phyloP scores from a whole-genome alignment of 2,113 vertebrate genomes.

The Seriola aureovittata region DNA sequence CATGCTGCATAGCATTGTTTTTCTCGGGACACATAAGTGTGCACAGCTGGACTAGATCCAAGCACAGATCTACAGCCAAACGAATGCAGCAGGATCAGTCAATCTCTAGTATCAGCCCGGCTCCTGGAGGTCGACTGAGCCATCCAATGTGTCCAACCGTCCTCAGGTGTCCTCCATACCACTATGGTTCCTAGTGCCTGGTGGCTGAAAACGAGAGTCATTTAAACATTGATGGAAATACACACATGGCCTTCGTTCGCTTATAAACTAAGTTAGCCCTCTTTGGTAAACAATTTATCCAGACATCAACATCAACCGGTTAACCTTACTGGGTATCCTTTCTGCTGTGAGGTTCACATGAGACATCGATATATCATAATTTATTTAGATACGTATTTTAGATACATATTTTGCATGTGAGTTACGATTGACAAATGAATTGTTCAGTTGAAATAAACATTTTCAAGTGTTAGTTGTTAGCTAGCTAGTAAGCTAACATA shows the following conservation, averaged over 20 bases:
- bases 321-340: conserved; percentile 8
- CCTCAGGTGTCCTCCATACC: conserved; percentile 75
- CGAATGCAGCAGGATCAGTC: conserved; percentile 44
- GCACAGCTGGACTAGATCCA: conserved; percentile 48
- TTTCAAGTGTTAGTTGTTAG: conserved; percentile 18
- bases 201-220: conserved; percentile 50
- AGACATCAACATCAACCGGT: conserved; percentile 33
- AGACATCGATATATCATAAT: rapidly evolving
- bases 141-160: conserved; percentile 51
- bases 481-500: conserved; percentile 50
- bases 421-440: not conserved
- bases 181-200: conserved; percentile 19
- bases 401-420: not conserved
- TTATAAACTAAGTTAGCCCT: not conserved
- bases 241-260: not conserved
- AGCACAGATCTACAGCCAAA: conserved; percentile 47
- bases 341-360: not conserved
- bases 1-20: conserved; percentile 56
- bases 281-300: conserved; percentile 26
- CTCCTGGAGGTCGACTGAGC: conserved; percentile 55
- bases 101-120: conserved; percentile 45
- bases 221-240: conserved; percentile 17
- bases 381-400: not conserved
- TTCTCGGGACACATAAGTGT: conserved; percentile 47
- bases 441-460: not conserved